Percentiles rank a stretch among this genome's conserved stretches.
Conservation (phyloP, 2,888 invertebrate species). For the Zaprionus lineosus region DNA sequence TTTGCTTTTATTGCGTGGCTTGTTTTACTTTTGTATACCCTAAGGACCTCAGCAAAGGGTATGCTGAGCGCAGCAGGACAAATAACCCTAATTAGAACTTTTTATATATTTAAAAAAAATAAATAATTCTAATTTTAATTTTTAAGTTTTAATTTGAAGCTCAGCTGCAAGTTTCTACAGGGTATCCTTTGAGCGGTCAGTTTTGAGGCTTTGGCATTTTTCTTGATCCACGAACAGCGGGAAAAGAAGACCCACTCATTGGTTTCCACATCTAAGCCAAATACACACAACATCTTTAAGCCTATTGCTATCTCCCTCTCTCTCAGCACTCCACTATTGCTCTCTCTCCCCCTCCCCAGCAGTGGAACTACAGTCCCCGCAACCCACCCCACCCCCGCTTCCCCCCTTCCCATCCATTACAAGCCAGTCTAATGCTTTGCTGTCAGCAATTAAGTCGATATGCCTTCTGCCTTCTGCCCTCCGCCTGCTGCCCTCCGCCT, state of each 20-base stretch:
- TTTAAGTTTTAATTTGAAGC: too few relatives aligned
- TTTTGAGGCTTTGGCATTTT: too few relatives aligned
- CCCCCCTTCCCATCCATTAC: background rate
- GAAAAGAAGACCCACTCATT: slow-evolving; percentile 2
- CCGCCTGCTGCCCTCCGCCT: too few relatives aligned
- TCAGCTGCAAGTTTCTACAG: too few relatives aligned
- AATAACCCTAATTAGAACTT: too few relatives aligned
- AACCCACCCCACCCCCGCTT: background rate
- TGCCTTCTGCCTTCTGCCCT: slow-evolving; percentile 50
- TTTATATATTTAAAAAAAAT: too few relatives aligned
- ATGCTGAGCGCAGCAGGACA: background rate
- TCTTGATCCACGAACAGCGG: slow-evolving; percentile 20
- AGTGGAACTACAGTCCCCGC: background rate
- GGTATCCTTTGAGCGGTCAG: too few relatives aligned
- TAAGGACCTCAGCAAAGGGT: background rate
- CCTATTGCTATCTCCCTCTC: slow-evolving; percentile 18
- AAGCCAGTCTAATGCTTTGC: slow-evolving; percentile 47
- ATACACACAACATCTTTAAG: slow-evolving; percentile 2
- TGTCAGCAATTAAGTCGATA: slow-evolving; percentile 67
- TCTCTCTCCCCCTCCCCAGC: background rate
- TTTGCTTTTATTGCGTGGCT: slow-evolving; percentile 34
- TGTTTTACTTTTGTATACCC: slow-evolving; percentile 6
- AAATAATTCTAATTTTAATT: too few relatives aligned
- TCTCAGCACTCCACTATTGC: background rate
- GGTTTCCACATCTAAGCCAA: slow-evolving; percentile 3